phyloP scores from a whole-genome alignment of 2,797 vertebrate genomes.

The Mormyrops attenuatus region DNA sequence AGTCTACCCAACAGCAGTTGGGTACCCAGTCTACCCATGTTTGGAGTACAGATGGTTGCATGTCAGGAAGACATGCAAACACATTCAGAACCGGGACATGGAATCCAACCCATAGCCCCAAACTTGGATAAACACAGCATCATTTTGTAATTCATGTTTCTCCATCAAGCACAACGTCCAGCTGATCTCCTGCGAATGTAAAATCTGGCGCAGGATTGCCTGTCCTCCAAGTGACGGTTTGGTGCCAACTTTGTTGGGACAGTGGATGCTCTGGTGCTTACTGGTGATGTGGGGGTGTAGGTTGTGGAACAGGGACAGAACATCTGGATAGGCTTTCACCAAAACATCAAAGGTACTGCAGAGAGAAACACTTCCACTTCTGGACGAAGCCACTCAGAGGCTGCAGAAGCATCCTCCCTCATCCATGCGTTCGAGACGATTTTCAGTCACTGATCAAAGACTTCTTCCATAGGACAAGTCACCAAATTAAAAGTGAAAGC shows the following conservation, averaged over 20 bases:
- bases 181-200: not conserved
- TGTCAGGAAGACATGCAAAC: not conserved
- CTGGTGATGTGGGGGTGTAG: not conserved
- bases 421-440: not conserved
- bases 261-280: not conserved
- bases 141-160: not conserved
- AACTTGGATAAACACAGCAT: not conserved
- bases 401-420: not conserved
- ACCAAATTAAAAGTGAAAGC: conserved; percentile 2
- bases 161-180: not conserved
- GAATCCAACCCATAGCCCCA: not conserved
- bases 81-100: not conserved
- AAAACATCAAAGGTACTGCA: not conserved
- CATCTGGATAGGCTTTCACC: not conserved
- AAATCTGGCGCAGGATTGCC: not conserved
- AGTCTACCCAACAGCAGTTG: not conserved
- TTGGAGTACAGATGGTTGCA: not conserved
- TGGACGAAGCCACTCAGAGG: not conserved
- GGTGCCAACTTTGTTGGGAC: not conserved
- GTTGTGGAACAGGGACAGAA: not conserved
- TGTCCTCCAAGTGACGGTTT: not conserved
- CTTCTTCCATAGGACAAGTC: conserved; percentile 46
- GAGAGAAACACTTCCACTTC: not conserved
- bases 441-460: conserved; percentile 56
- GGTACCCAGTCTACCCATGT: no score